Percentiles rank a stretch among this genome's conserved stretches.
These are phyloP conservation scores for Actenoides lindsayi DNA, from an alignment of 2,113 vertebrate species.

Conservation along the genomic window DNA sequence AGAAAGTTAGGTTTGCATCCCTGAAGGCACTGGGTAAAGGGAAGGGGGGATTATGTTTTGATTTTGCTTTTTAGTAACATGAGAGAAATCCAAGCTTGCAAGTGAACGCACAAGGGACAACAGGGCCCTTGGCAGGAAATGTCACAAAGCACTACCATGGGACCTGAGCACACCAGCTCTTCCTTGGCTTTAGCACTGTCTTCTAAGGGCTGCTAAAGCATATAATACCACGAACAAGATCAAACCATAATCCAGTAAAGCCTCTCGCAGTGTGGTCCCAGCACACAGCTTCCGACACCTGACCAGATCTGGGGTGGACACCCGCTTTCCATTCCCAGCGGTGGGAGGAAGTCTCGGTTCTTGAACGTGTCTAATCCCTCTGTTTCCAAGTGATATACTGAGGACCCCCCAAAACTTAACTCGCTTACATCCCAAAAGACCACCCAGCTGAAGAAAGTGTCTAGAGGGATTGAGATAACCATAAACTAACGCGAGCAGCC, in stretches of 20 bases:
- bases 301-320: fast-evolving
- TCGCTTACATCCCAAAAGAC: not conserved
- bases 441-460: slow-evolving; percentile 23
- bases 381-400: not conserved
- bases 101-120: not conserved
- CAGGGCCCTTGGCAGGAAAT: not conserved
- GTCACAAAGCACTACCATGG: not conserved
- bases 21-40: not conserved
- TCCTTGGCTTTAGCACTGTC: not conserved
- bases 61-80: not conserved
- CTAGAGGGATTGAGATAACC: not conserved
- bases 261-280: not conserved
- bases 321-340: not conserved
- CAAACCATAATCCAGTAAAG: not conserved
- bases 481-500: not conserved
- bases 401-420: not conserved
- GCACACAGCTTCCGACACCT: not conserved
- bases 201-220: not conserved
- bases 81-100: not conserved
- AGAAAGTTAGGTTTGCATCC: not conserved
- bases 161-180: not conserved
- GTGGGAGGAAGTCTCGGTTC: not conserved
- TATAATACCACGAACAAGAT: not conserved
- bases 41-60: not conserved
- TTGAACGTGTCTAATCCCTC: not conserved